phyloP scores from a whole-genome alignment of 2,888 invertebrate species.

The Neria commutata region DNA sequence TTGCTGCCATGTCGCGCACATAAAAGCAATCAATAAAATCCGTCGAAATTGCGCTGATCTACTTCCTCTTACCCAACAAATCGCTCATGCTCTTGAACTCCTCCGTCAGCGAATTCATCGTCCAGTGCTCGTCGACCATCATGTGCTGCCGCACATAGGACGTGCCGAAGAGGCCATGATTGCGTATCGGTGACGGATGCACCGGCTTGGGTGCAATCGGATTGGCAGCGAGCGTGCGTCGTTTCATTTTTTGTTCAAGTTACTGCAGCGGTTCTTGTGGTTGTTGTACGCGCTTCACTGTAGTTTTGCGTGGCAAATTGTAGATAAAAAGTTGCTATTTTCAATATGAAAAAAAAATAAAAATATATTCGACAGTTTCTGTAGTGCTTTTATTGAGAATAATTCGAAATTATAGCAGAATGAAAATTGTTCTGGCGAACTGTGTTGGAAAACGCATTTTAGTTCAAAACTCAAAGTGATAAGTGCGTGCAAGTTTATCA shows the following conservation, averaged over 20 bases:
- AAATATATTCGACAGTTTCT: no score
- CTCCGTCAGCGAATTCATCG: slow-evolving; percentile 47
- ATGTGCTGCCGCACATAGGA: slow-evolving; percentile 53
- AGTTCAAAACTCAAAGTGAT: no score
- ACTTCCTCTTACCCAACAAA: slow-evolving; percentile 45
- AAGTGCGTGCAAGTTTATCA: no score
- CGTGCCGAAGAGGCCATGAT: slow-evolving; percentile 58
- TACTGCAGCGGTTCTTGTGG: slow-evolving; percentile 10
- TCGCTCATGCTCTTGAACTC: slow-evolving; percentile 55
- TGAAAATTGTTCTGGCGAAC: no score
- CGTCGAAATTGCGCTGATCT: background rate
- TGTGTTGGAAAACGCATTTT: no score
- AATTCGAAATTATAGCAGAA: no score
- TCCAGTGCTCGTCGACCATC: slow-evolving; percentile 56
- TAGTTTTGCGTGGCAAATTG: no score
- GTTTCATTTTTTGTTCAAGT: background rate
- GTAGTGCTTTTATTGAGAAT: no score
- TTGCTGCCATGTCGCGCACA: slow-evolving; percentile 38
- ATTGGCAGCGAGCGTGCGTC: background rate
- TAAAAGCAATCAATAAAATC: background rate
- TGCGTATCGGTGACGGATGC: slow-evolving; percentile 46
- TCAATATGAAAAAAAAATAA: no score
- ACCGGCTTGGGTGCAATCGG: slow-evolving; percentile 48
- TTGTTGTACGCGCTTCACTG: slow-evolving; percentile 19
- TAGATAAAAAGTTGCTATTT: no score